Evolutionary conservation across 2,888 invertebrate genomes (phyloP), one percentile per base, ranked within the genome.

Genomic region (Cheilosia vulpina): DNA sequence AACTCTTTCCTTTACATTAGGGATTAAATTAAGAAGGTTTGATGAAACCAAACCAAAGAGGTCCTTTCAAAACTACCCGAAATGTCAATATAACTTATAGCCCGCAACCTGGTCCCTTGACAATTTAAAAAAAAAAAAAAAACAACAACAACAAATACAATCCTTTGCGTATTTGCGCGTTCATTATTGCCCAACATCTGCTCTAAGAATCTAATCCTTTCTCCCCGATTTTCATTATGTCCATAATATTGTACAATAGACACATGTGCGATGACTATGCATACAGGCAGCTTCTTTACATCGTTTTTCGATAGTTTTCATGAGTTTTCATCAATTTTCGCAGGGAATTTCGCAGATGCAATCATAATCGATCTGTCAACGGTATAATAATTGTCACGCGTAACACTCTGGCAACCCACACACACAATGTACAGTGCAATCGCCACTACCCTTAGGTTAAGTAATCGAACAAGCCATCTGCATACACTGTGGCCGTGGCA

Each of bases 41-140:
- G 81, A 85, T 85, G 85, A 75, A 47, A 68, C 76, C 75, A 57
- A 55, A 31, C 24, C 58, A 50, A 53, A 34, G 78, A 62, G 58
- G 31, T 79, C 73, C 73, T 80, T 80, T 80, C 60, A 63, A 65
- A 34, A 60, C 52, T 68, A 68, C 85, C 87, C 87, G 43, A 87
- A 87, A 87, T 87, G 87, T 87, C 87, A 87, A 87, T 82, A 87
- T 87, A 87, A 87, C 87, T 82, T 87, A 87, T 82, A 82, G 82
- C 87, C 85, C 85, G 81, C 81, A 81, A 81, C 85, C 43, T 81
- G 76, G 71, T 85, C 85, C 68, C 52, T 24, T 72, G 81, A 62
- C 60, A 53, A 71, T 38, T 13, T 38, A 11, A 38, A 38, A 38
- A 38, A 38, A 3, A 9, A 11, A 34, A 75, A 47, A 7, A 13